Base-by-base conservation (phyloP, 2,888 invertebrate species). In the Diaphora mendica region DNA sequence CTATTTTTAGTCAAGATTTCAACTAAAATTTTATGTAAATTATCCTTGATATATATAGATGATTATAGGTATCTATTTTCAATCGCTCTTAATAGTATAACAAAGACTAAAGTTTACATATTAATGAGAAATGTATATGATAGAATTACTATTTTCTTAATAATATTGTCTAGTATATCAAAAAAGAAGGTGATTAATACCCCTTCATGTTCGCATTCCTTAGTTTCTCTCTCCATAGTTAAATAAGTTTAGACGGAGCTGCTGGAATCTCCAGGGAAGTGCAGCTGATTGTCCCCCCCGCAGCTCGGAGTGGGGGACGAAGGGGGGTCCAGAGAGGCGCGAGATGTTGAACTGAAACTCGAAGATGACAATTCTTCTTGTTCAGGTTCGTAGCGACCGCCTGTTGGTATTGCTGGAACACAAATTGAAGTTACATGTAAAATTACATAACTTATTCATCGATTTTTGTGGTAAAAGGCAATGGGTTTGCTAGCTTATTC, bases 301-400 rank as follows among this genome's bases (percentile, higher is more conserved):
- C 97, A 97, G 84, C 97, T 97, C 42, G 97, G 97, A 5, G 98
- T 97, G 42, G 98, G 97, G 30, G 97, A 97, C 42, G 97, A 96
- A 68, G 97, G 96, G 13, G 97, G 97, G 87, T 97, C 97, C 71
- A 97, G 93, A 1, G 98, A 98, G 23, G 97, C 97, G 72, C 98
- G 96, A 86, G 98, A 98, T 20, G 97, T 97, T 1, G 98, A 98
- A 89, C 98, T 98, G 87, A 98, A 97, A 91, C 98, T 98, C 91
- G 98, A 98, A 55, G 98, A 97, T 89, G 98, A 98, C 70, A 98
- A 93, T 89, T 98, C 98, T 89, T 98, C 98, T 69, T 96, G 96
- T 84, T 97, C 97, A 35, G 96, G 96, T 76, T 96, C 97, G 84
- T 96, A 96, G 48, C 97, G 97, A 72, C 96, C 96, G 86, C 96